These are phyloP conservation scores for Papilio dardanus DNA, from an alignment of 1,140 invertebrate species.

Conservation along the genomic window DNA sequence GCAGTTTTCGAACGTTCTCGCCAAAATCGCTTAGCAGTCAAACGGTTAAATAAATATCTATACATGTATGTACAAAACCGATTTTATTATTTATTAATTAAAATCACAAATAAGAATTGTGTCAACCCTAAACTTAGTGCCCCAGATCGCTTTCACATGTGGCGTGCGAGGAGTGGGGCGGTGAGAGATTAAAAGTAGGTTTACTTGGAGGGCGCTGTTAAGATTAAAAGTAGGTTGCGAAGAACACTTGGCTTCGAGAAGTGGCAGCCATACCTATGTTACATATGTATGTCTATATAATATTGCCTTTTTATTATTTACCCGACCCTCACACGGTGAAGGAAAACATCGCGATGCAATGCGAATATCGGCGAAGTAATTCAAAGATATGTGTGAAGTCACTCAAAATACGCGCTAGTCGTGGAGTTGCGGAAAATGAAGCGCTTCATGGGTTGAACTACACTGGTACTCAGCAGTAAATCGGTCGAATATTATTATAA, in stretches of 20 bases:
- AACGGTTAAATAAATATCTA: background rate
- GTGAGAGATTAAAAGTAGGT: slow-evolving; percentile 22
- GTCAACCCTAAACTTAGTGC: slow-evolving; percentile 17
- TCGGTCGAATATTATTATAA: no score
- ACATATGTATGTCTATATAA: background rate
- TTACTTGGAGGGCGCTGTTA: slow-evolving; percentile 11
- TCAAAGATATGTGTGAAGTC: no score
- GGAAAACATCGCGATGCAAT: no score
- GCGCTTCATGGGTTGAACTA: no score
- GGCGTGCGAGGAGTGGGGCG: background rate
- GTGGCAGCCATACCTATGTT: background rate
- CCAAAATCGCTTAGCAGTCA: no score
- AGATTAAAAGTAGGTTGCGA: slow-evolving; percentile 32
- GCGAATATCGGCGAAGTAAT: no score
- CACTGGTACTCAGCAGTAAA: no score
- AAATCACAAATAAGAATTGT: background rate
- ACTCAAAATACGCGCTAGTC: no score
- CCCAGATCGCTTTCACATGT: slow-evolving; percentile 26
- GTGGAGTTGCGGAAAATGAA: no score
- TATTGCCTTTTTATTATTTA: no score
- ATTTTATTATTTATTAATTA: background rate
- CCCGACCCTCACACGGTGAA: no score
- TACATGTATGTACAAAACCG: background rate
- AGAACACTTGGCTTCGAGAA: slow-evolving; percentile 18
- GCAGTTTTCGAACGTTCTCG: no score